A percentile compares a stretch with the other conserved stretches of the same genome.
Evolutionary conservation across 2,113 vertebrate genomes (phyloP).

Genomic region (Mesocricetus auratus): DNA sequence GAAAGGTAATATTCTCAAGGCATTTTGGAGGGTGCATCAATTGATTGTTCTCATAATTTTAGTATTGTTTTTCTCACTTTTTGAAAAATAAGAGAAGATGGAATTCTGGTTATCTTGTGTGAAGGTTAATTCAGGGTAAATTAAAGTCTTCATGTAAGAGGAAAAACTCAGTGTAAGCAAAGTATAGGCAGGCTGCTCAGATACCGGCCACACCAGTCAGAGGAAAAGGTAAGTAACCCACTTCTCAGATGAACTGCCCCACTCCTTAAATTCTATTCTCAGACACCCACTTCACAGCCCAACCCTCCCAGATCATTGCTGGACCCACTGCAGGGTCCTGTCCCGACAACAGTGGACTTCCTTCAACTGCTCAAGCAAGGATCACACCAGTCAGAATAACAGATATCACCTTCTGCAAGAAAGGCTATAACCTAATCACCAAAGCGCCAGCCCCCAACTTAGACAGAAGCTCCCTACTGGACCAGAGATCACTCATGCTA

Average conservation of each 20-base stretch:
- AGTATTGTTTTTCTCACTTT: too few species aligned
- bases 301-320: neutral
- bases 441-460: neutral
- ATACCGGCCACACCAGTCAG: neutral
- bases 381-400: neutral
- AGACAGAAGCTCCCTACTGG: neutral
- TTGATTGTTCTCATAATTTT: too few species aligned
- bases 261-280: neutral
- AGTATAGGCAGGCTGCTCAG: neutral
- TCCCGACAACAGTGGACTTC: neutral
- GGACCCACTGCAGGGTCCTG: neutral
- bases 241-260: neutral
- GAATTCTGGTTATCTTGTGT: neutral
- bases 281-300: neutral
- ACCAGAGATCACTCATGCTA: neutral
- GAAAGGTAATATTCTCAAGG: neutral
- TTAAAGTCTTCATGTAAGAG: neutral
- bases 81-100: neutral
- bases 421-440: neutral
- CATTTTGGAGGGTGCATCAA: neutral
- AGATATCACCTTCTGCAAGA: neutral
- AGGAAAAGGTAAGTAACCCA: neutral
- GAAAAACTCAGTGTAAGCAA: neutral
- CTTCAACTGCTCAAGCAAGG: neutral
- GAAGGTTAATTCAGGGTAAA: neutral